Evolutionary conservation across 92 coral and sea anemone genomes (phyloP).

Genomic region (Paragorgia papillata): DNA sequence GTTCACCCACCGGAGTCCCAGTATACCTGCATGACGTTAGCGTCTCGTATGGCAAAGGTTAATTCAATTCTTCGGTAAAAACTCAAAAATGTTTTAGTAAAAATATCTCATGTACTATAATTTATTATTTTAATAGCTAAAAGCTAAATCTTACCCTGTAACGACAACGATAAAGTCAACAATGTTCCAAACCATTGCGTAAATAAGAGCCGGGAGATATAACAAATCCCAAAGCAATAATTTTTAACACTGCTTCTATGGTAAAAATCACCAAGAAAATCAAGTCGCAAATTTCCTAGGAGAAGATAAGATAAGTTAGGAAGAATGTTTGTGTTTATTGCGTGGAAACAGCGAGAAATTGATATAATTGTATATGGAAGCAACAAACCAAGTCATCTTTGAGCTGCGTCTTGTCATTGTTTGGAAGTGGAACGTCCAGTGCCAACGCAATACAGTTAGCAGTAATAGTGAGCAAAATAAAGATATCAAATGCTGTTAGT

Average conservation of each 20-base stretch:
- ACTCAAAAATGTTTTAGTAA: too few species aligned
- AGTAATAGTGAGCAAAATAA: slow-evolving; percentile 80
- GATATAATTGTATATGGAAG: too few species aligned
- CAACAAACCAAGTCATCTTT: slow-evolving; percentile 62
- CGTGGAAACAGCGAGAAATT: too few species aligned
- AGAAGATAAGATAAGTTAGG: slow-evolving; percentile 30
- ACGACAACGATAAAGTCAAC: slow-evolving; percentile 87
- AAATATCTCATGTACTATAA: too few species aligned
- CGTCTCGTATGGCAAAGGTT: too few species aligned
- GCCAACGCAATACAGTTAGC: slow-evolving; percentile 97
- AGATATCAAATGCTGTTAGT: slow-evolving; percentile 82
- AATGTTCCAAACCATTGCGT: slow-evolving; percentile 95
- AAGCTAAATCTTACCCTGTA: slow-evolving; percentile 84
- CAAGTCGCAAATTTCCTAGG: slow-evolving; percentile 75
- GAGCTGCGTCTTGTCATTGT: slow-evolving; percentile 73
- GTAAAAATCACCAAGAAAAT: slow-evolving; percentile 84
- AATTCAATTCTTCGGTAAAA: too few species aligned
- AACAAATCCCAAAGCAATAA: slow-evolving; percentile 86
- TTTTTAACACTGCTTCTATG: slow-evolving; percentile 89
- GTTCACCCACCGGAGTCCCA: too few species aligned
- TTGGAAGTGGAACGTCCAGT: slow-evolving; percentile 82
- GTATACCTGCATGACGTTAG: too few species aligned
- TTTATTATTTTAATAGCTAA: too few species aligned
- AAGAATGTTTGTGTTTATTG: too few species aligned
- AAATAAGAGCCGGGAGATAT: slow-evolving; percentile 92